Evolutionary conservation across 2,888 invertebrate genomes (phyloP).

Genomic region (Cephus runcator): DNA sequence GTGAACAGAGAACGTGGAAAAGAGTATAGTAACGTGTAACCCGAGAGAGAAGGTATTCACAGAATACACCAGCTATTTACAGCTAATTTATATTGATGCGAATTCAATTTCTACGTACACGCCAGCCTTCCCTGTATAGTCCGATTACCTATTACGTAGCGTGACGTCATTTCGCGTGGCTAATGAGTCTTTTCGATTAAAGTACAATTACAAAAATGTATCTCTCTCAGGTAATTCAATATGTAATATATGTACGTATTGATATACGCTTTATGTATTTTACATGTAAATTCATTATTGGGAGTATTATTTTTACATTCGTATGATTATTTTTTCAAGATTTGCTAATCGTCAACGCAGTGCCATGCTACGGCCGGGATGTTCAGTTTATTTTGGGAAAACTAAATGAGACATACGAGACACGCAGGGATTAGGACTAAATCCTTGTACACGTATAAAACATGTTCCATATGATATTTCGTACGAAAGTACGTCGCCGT

Average conservation of each 20-base stretch:
- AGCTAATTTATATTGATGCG: slow-evolving; percentile 17
- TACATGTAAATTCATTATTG: background rate
- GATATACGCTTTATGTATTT: background rate
- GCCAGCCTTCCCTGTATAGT: background rate
- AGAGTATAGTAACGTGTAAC: background rate
- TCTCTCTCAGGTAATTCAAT: background rate
- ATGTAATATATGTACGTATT: background rate
- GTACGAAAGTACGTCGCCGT: background rate
- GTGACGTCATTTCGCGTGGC: background rate
- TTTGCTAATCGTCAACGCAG: background rate
- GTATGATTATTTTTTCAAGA: background rate
- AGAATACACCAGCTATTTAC: background rate
- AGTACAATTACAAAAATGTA: background rate
- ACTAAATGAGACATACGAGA: background rate
- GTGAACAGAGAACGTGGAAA: background rate
- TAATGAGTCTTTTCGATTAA: background rate
- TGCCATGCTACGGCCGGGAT: background rate
- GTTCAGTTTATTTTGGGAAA: background rate
- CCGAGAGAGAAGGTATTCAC: background rate
- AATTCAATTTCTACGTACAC: slow-evolving; percentile 20
- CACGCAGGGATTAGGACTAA: background rate
- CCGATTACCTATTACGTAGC: background rate
- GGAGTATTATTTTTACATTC: background rate
- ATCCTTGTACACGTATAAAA: background rate
- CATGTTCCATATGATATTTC: background rate